These are phyloP conservation scores for Asobara japonica DNA, from an alignment of 1,140 invertebrate genomes.

Conservation along the genomic window DNA sequence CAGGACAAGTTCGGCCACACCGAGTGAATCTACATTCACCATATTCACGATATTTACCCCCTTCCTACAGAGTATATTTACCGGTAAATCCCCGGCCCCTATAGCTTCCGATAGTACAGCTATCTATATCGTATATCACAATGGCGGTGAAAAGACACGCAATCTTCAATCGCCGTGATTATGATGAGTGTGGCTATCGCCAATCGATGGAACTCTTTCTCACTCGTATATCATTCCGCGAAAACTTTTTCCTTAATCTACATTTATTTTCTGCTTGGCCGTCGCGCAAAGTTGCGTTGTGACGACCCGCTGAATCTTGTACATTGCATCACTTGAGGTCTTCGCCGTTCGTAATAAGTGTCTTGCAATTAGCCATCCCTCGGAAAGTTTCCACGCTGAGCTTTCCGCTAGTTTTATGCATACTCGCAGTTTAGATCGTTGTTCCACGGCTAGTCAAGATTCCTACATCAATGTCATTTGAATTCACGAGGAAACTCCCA, in stretches of 20 bases:
- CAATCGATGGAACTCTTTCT: not conserved
- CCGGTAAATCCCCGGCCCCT: not conserved
- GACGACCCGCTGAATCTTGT: conserved; percentile 4
- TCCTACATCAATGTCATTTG: conserved; percentile 22
- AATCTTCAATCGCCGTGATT: too few relatives aligned
- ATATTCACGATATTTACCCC: not conserved
- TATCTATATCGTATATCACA: not conserved
- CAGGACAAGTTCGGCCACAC: conserved; percentile 36
- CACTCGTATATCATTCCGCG: not conserved
- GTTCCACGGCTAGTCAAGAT: not conserved
- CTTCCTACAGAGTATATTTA: not conserved
- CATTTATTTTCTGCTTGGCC: not conserved
- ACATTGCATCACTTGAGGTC: not conserved
- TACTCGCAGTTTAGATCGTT: not conserved
- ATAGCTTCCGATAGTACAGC: too few relatives aligned
- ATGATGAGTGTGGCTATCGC: too few relatives aligned
- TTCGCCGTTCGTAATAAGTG: conserved; percentile 23
- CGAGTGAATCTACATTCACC: not conserved
- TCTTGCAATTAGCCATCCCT: conserved; percentile 33
- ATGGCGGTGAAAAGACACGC: too few relatives aligned
- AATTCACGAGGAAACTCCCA: conserved; percentile 21
- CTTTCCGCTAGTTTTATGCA: not conserved
- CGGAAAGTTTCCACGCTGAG: conserved; percentile 10
- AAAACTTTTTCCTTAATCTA: not conserved
- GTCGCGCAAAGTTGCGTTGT: not conserved